Percentiles rank a stretch among this genome's conserved stretches.
Conservation (phyloP, 2,888 invertebrate genomes). For the Notodonta dromedarius region DNA sequence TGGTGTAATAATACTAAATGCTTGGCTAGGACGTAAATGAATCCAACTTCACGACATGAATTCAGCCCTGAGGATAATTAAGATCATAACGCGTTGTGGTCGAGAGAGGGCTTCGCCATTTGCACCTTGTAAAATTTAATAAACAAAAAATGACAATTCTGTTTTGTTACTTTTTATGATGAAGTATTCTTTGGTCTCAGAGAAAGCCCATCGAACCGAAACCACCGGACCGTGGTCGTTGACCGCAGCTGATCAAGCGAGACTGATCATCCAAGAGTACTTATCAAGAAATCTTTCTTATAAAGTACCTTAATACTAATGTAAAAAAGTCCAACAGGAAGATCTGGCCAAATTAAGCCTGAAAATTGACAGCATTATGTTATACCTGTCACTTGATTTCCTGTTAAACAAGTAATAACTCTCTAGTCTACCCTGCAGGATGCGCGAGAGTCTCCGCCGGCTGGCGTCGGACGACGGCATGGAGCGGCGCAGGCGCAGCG, state of each 20-base stretch:
- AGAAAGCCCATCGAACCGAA: not conserved
- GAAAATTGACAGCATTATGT: no score
- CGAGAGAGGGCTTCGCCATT: no score
- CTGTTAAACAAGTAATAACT: no score
- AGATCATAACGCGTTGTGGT: no score
- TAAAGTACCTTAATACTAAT: not conserved
- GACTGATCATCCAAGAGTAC: not conserved
- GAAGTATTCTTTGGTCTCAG: not conserved
- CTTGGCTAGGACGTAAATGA: no score
- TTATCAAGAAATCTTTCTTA: not conserved
- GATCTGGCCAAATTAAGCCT: no score
- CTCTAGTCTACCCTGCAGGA: slow-evolving; percentile 42
- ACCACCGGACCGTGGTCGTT: not conserved
- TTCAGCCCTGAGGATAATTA: no score
- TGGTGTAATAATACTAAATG: no score
- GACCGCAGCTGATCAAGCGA: not conserved
- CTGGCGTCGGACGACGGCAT: slow-evolving; percentile 68
- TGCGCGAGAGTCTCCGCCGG: slow-evolving; percentile 76
- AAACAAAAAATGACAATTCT: not conserved
- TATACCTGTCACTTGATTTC: no score
- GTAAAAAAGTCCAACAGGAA: no score
- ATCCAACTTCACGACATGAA: no score
- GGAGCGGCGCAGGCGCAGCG: slow-evolving; percentile 48
- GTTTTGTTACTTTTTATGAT: not conserved
- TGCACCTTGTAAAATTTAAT: not conserved